Conservation (phyloP, 2,888 invertebrate genomes). For the Phyto melanocephala region DNA sequence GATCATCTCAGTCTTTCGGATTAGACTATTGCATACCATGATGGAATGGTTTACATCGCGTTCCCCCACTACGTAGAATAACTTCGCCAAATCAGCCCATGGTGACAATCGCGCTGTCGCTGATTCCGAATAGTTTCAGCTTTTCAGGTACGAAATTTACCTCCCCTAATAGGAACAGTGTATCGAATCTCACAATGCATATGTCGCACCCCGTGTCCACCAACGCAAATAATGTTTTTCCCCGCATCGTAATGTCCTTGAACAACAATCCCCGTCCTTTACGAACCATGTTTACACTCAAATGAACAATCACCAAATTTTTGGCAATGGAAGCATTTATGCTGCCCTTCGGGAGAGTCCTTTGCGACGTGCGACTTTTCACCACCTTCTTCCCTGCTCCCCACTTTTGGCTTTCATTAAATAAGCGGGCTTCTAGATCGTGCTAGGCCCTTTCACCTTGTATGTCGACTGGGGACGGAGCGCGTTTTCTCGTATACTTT, state of each 20-base stretch:
- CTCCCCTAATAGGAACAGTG: neutral
- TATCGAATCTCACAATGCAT: neutral
- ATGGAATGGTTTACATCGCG: too few species aligned
- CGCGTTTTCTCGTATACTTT: conserved; percentile 12
- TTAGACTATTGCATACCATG: too few species aligned
- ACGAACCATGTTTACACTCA: too few species aligned
- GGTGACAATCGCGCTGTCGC: too few species aligned
- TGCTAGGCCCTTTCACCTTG: neutral
- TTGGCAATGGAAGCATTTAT: neutral
- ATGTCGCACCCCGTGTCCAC: too few species aligned
- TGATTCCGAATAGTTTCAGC: too few species aligned
- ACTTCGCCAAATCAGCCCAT: too few species aligned
- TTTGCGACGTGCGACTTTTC: neutral
- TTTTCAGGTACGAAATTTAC: neutral
- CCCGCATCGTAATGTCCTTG: too few species aligned
- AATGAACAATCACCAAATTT: neutral
- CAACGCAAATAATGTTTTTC: too few species aligned
- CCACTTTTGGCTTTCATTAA: neutral
- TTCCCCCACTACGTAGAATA: neutral
- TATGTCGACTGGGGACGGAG: neutral
- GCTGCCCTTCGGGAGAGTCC: neutral
- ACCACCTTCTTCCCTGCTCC: neutral
- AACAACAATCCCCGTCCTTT: too few species aligned
- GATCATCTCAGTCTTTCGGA: too few species aligned
- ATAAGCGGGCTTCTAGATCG: neutral